Evolutionary conservation across 2,888 invertebrate species (phyloP).

Genomic region (Eupithecia abbreviata): DNA sequence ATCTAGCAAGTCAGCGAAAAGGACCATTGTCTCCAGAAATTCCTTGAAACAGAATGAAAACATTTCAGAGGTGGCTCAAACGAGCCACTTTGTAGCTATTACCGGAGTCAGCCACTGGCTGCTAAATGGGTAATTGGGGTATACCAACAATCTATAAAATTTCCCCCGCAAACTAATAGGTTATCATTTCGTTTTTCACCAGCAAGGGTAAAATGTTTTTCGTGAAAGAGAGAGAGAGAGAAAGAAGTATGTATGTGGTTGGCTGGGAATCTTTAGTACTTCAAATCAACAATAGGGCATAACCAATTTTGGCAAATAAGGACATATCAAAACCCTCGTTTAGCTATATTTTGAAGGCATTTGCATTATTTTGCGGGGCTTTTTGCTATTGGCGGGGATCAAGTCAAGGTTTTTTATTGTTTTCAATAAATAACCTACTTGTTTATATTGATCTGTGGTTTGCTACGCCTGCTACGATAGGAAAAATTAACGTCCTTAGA

Average conservation of each 20-base stretch:
- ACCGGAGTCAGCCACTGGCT: neutral
- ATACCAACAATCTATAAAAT: neutral
- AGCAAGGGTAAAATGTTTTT: too few relatives aligned
- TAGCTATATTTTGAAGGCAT: neutral
- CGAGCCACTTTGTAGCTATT: neutral
- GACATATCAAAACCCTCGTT: neutral
- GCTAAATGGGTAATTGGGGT: neutral
- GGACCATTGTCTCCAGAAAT: slow-evolving; percentile 43
- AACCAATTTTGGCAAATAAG: neutral
- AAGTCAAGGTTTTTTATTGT: too few relatives aligned
- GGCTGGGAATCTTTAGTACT: neutral
- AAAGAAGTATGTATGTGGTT: neutral
- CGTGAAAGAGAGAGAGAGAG: too few relatives aligned
- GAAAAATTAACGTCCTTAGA: too few relatives aligned
- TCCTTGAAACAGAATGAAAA: slow-evolving; percentile 57
- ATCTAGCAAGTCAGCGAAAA: slow-evolving; percentile 11
- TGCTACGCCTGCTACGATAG: too few relatives aligned
- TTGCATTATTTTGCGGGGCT: too few relatives aligned
- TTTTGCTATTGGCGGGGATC: too few relatives aligned
- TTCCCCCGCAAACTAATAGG: neutral
- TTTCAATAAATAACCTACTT: too few relatives aligned
- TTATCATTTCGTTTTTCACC: neutral
- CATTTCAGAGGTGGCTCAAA: slow-evolving; percentile 30
- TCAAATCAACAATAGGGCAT: neutral
- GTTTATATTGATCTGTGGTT: too few relatives aligned